Conservation (phyloP, 2,888 invertebrate genomes). For the Phyllotreta cruciferae region DNA sequence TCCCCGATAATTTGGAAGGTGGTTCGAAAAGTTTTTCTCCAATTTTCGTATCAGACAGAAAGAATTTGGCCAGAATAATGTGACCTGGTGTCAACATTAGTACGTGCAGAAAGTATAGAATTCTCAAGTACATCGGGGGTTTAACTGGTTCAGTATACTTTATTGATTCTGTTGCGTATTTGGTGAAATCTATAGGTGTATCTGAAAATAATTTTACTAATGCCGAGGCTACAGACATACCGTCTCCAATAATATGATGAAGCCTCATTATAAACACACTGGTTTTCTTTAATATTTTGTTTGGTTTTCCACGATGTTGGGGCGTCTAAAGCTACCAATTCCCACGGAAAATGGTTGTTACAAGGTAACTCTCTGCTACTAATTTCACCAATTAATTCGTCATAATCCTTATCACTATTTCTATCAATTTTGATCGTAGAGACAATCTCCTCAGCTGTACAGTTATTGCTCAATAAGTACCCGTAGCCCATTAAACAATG, state of each 20-base stretch:
- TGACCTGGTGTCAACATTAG: conserved; percentile 2
- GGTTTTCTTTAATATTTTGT: background rate
- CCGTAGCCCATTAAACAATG: background rate
- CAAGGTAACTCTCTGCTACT: background rate
- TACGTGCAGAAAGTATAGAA: background rate
- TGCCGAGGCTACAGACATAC: background rate
- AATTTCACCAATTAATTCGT: background rate
- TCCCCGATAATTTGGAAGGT: background rate
- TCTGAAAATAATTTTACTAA: conserved; percentile 2
- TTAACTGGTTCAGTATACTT: background rate
- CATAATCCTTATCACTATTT: background rate
- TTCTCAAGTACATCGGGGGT: background rate
- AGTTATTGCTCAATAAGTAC: background rate
- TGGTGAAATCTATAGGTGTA: background rate
- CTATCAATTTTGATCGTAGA: background rate
- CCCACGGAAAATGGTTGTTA: background rate
- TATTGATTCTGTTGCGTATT: background rate
- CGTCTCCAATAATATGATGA: background rate
- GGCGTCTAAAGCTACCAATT: background rate
- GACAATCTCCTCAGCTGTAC: background rate
- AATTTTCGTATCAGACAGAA: background rate
- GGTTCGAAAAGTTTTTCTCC: background rate
- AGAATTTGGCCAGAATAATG: background rate
- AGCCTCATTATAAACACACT: background rate
- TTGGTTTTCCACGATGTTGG: conserved; percentile 1